Evolutionary conservation across 2,888 invertebrate genomes (phyloP), one percentile per base, ranked within the genome.

Genomic region (Amiota mariae): DNA sequence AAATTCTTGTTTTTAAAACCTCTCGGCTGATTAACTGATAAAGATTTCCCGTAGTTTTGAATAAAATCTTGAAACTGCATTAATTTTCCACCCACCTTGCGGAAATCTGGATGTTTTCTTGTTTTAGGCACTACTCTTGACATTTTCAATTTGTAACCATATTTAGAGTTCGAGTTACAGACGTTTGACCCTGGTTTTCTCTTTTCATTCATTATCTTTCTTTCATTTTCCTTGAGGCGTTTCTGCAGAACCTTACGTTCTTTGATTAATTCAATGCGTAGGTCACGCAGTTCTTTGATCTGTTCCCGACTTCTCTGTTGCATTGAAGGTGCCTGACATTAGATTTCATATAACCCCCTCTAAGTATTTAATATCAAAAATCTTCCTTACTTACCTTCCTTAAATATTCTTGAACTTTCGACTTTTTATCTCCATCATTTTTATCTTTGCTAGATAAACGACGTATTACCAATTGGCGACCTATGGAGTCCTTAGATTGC

Each of bases 231-330:
- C 48, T 49, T 66, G 8, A 66, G 15, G 10, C 20, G 66, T 10
- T 48, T 66, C 66, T 66, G n/a, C 3, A 66, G 66, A 48, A 18
- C 15, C 49, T 66, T 66, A 15, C 66, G 47, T 9, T 66, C 66
- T 18, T 49, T 66, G 18, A 66, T 36, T 10, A 66, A 20, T 18
- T 66, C 15, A 11, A 18, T 20, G 12, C 66, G 66, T 6, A 66
- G 12, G 12, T 66, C 66, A 2, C 48, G n/a, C 10, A 66, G 48
- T 20, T 66, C 66, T 48, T 68, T 54, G 15, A 68, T 68, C 18
- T 54, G 51, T 20, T 51, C 15, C 54, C 18, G 12, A 24, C 54
- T 68, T 51, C 54, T 24, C 51, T 68, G 49, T 46, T 36, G 36
- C 15, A 66, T 66, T 48, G 18, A 66, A 66, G 36, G 36, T 36